Percentiles rank a stretch among this genome's conserved stretches.
These are phyloP conservation scores for Drosophila putrida DNA, from an alignment of 2,888 invertebrate species.

Conservation along the genomic window DNA sequence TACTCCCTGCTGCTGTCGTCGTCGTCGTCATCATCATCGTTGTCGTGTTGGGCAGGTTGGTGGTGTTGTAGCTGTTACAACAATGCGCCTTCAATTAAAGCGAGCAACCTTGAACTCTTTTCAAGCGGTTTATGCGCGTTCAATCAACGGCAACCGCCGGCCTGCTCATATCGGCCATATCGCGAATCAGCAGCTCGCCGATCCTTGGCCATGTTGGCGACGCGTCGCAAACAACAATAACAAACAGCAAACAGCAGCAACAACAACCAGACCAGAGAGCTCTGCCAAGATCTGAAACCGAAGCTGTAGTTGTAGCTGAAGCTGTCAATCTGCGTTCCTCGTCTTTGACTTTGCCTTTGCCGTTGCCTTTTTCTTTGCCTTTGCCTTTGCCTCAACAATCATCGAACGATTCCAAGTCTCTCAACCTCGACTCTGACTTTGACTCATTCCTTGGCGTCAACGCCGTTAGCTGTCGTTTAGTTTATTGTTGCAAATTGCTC, in stretches of 20 bases:
- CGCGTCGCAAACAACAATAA: conserved; percentile 50
- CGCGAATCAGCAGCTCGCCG: conserved; percentile 52
- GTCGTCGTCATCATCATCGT: conserved; percentile 34
- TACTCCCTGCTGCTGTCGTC: conserved; percentile 46
- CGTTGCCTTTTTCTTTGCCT: conserved; percentile 39
- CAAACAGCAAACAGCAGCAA: conserved; percentile 35
- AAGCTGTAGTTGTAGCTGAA: conserved; percentile 35
- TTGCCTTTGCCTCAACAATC: conserved; percentile 36
- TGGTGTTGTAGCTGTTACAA: conserved; percentile 68
- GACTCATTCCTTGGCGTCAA: conserved; percentile 74
- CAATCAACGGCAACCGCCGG: conserved; percentile 62
- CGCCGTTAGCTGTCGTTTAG: conserved; percentile 79
- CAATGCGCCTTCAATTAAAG: conserved; percentile 76
- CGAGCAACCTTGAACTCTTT: conserved; percentile 82
- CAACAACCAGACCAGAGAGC: conserved; percentile 36
- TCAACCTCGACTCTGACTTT: conserved; percentile 41
- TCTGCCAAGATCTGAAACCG: conserved; percentile 42
- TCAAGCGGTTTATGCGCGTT: conserved; percentile 72
- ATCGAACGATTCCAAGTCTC: conserved; percentile 18
- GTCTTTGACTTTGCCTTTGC: conserved; percentile 41
- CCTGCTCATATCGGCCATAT: conserved; percentile 63
- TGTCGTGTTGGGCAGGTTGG: conserved; percentile 38
- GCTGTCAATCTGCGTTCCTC: conserved; percentile 73
- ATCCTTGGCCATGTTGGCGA: conserved; percentile 60
- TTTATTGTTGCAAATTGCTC: conserved; percentile 78